Evolutionary conservation across 2,113 vertebrate genomes (phyloP), one percentile per base, ranked within the genome.

Genomic region (Grammomys surdaster): DNA sequence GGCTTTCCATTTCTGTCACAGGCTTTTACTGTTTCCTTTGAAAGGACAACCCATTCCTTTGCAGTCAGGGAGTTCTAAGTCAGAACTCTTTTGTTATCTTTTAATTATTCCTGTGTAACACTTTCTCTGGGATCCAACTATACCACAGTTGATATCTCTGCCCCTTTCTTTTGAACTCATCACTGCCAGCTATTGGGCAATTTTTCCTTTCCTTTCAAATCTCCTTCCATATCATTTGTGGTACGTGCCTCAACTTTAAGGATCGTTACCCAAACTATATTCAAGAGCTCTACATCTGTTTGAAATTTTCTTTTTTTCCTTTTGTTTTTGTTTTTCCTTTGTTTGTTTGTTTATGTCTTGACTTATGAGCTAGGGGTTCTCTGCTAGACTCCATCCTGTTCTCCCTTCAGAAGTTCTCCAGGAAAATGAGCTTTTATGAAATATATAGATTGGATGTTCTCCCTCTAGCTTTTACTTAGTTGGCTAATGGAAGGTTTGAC

Each of bases 161-260:
- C 33, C 8, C 22, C 36, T 28, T 65, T 24, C 0, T 24, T 43
- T 43, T 36, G n/a, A 88, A 77, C n/a, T 72, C 26, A 90, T 60
- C 43, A 72, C 65, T 72, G 72, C 28, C 76, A 95, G 70, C 3
- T 63, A 76, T 36, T 92, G 46, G 54, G 33, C 26, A 95, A 51
- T 65, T 85, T 90, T 75, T 46, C 46, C 75, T 94, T 91, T 88
- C 12, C 31, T 95, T 86, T 63, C 76, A 88, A 93, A 48, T 5
- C 22, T 94, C 51, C 77, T 48, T 85, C 20, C 28, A 54, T 31
- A 90, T 14, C 0, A 8, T 92, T 72, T 16, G 3, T 67, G 88
- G n/a, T 78, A 60, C 33, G 81, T 65, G 26, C 36, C 60, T 88
- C 51, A 65, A 19, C 33, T 78, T 65, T 91, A 75, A 89, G 56